These are phyloP conservation scores for Scaptomyza tumidula DNA, from an alignment of 2,888 invertebrate genomes.

Conservation along the genomic window DNA sequence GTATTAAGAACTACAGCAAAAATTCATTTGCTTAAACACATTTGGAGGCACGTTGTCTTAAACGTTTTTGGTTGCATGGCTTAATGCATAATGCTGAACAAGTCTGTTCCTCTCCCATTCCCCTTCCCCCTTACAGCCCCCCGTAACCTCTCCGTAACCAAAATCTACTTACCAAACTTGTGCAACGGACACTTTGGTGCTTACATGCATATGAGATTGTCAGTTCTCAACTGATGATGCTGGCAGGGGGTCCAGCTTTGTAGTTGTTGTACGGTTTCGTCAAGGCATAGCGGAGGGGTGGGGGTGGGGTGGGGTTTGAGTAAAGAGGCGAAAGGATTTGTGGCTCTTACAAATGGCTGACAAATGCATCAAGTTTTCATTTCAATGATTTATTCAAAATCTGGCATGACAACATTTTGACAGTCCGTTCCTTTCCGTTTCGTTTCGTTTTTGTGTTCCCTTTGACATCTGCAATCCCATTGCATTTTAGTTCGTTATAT, in stretches of 20 bases:
- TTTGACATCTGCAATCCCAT: conserved; percentile 60
- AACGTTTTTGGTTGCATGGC: conserved; percentile 6
- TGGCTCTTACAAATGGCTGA: conserved; percentile 62
- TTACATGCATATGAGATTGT: conserved; percentile 18
- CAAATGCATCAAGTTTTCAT: conserved; percentile 75
- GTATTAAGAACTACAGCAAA: neutral
- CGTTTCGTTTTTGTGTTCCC: conserved; percentile 9
- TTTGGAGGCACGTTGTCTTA: neutral
- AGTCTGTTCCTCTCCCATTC: neutral
- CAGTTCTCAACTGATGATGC: conserved; percentile 15
- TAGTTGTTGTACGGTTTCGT: neutral
- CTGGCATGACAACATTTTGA: conserved; percentile 72
- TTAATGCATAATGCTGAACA: conserved; percentile 1
- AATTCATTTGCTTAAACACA: neutral
- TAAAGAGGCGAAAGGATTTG: neutral
- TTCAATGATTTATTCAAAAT: conserved; percentile 74
- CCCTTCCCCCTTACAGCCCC: neutral
- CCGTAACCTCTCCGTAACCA: neutral
- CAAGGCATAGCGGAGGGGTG: too few species aligned
- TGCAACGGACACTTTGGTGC: neutral
- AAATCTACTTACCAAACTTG: neutral
- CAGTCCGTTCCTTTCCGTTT: conserved; percentile 50
- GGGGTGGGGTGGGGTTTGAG: too few species aligned
- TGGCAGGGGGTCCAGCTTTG: neutral
- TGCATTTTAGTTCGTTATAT: conserved; percentile 53